A percentile compares a stretch with the other conserved stretches of the same genome.
These are phyloP conservation scores for Lethocerus indicus DNA, from an alignment of 1,140 invertebrate species.

Conservation along the genomic window DNA sequence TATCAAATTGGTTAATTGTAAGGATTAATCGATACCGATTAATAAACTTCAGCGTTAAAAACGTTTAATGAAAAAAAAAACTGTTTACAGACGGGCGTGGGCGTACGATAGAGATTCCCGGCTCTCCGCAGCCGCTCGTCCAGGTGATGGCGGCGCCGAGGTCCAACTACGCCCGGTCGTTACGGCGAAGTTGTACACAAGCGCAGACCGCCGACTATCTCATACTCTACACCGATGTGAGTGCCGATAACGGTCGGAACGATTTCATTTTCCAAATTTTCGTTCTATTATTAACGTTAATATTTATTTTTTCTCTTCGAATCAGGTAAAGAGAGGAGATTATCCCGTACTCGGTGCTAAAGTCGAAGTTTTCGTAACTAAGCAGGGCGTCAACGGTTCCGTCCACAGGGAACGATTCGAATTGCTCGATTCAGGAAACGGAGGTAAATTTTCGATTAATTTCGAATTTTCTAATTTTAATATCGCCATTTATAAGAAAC, in stretches of 20 bases:
- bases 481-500: too few species aligned
- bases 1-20: too few species aligned
- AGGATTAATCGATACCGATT: too few species aligned
- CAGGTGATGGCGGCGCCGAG: slow-evolving; percentile 31
- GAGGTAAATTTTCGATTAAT: slow-evolving; percentile 23
- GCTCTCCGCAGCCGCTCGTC: slow-evolving; percentile 36
- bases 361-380: slow-evolving; percentile 29
- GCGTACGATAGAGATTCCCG: slow-evolving; percentile 34
- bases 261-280: background rate
- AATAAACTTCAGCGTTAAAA: too few species aligned
- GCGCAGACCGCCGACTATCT: slow-evolving; percentile 23
- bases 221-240: slow-evolving; percentile 30
- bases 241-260: background rate
- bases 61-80: too few species aligned
- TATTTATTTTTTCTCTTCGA: background rate
- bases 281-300: background rate
- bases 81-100: slow-evolving; percentile 32
- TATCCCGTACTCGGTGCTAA: slow-evolving; percentile 31
- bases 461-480: slow-evolving; percentile 5
- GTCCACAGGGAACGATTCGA: slow-evolving; percentile 27
- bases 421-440: slow-evolving; percentile 39
- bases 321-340: slow-evolving; percentile 31
- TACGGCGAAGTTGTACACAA: slow-evolving; percentile 25
- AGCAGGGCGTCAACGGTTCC: slow-evolving; percentile 24
- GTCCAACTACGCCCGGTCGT: slow-evolving; percentile 24